Evolutionary conservation across 2,888 invertebrate species (phyloP).

Genomic region (Idaea biselata): DNA sequence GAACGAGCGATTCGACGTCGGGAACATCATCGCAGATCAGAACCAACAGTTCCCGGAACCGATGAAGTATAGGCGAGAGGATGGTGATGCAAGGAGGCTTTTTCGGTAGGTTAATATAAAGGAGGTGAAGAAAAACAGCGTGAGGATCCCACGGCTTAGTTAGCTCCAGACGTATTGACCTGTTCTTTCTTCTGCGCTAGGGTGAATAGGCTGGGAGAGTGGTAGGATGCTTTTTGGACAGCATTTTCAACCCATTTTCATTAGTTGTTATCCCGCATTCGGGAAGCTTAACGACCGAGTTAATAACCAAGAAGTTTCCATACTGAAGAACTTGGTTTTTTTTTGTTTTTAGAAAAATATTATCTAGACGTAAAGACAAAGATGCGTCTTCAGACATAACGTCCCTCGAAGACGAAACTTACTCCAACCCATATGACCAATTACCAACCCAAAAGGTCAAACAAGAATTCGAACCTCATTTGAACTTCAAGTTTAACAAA

Average conservation of each 20-base stretch:
- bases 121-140: background rate
- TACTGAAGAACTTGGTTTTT: too few species aligned
- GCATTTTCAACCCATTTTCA: too few species aligned
- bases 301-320: too few species aligned
- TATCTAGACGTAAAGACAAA: background rate
- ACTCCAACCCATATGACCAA: background rate
- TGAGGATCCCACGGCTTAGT: too few species aligned
- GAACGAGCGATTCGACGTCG: constrained; percentile 58
- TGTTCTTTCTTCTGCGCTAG: too few species aligned
- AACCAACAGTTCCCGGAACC: constrained; percentile 20
- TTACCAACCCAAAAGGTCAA: background rate
- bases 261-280: too few species aligned
- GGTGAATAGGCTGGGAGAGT: too few species aligned
- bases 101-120: too few species aligned
- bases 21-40: constrained; percentile 38
- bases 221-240: too few species aligned
- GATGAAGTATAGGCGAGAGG: background rate
- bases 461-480: background rate
- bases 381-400: background rate
- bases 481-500: background rate
- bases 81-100: background rate
- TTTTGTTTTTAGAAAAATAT: background rate
- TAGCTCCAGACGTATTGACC: too few species aligned
- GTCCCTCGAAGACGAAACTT: background rate
- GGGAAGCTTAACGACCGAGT: too few species aligned